Evolutionary conservation across 2,797 vertebrate genomes (phyloP).

Genomic region (Channa striata): DNA sequence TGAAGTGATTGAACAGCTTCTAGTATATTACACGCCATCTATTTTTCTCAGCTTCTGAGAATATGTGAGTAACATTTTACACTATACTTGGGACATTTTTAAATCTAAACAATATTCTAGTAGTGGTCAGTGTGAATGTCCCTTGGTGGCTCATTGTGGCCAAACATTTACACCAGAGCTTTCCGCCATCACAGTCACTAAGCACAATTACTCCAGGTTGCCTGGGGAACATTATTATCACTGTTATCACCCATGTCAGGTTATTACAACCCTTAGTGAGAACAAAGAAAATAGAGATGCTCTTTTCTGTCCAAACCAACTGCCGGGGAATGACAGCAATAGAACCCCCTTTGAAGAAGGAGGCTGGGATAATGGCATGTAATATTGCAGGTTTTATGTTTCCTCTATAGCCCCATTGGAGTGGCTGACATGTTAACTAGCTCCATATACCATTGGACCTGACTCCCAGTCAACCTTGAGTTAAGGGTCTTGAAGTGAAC

Average conservation of each 20-base stretch:
- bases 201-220: slow-evolving; percentile 61
- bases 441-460: slow-evolving; percentile 29
- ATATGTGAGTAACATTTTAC: not conserved
- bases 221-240: slow-evolving; percentile 57
- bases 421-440: slow-evolving; percentile 61
- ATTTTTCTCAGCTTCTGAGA: not conserved
- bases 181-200: slow-evolving; percentile 60
- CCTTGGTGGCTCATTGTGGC: slow-evolving; percentile 50
- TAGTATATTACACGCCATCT: no score
- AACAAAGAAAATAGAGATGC: slow-evolving; percentile 70
- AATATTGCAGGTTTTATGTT: slow-evolving; percentile 64
- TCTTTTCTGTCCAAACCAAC: slow-evolving; percentile 61
- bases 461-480: slow-evolving; percentile 39
- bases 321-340: slow-evolving; percentile 44
- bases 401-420: slow-evolving; percentile 39
- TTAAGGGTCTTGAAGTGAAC: slow-evolving; percentile 32
- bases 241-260: slow-evolving; percentile 64
- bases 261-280: slow-evolving; percentile 67
- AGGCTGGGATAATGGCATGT: slow-evolving; percentile 62
- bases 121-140: slow-evolving; percentile 55
- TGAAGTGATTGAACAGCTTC: no score
- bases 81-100: not conserved
- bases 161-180: slow-evolving; percentile 58
- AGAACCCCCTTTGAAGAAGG: slow-evolving; percentile 67
- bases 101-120: not conserved